These are phyloP conservation scores for Drosophila kokeensis DNA, from an alignment of 2,888 invertebrate genomes.

Conservation along the genomic window DNA sequence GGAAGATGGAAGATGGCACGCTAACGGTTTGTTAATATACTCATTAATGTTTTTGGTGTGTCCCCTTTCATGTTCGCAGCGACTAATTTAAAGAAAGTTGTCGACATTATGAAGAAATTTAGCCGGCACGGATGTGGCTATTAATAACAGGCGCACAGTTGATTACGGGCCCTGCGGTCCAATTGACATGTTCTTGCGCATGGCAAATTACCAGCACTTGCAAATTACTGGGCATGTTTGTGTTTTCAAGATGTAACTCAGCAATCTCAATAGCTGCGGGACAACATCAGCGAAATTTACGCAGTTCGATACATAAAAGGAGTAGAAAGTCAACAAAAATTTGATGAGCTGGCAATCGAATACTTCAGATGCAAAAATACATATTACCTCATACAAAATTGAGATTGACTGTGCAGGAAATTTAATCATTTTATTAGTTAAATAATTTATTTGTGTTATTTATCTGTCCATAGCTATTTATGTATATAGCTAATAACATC, in stretches of 20 bases:
- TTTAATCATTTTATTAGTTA: background rate
- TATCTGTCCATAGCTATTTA: background rate
- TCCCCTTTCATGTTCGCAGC: conserved; percentile 6
- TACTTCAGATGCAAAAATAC: background rate
- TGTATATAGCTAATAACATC: background rate
- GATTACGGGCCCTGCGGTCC: conserved; percentile 64
- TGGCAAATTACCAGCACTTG: conserved; percentile 55
- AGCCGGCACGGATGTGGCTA: conserved; percentile 29
- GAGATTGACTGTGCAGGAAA: background rate
- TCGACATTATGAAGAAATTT: conserved; percentile 74
- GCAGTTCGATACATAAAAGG: conserved; percentile 1
- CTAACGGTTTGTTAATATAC: conserved; percentile 76
- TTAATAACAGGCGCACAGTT: conserved; percentile 41
- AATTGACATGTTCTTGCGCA: conserved; percentile 70
- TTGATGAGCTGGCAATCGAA: background rate
- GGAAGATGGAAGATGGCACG: conserved; percentile 54
- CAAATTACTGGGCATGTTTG: conserved; percentile 69
- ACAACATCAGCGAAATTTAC: conserved; percentile 47
- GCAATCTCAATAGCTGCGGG: conserved; percentile 72
- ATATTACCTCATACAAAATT: background rate
- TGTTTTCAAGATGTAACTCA: conserved; percentile 76
- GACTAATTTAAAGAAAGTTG: conserved; percentile 63
- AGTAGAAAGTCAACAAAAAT: conserved; percentile 5
- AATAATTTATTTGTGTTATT: background rate
- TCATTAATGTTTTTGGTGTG: conserved; percentile 39